These are phyloP conservation scores for Lycia hirtaria DNA, from an alignment of 2,888 invertebrate genomes.

Conservation along the genomic window DNA sequence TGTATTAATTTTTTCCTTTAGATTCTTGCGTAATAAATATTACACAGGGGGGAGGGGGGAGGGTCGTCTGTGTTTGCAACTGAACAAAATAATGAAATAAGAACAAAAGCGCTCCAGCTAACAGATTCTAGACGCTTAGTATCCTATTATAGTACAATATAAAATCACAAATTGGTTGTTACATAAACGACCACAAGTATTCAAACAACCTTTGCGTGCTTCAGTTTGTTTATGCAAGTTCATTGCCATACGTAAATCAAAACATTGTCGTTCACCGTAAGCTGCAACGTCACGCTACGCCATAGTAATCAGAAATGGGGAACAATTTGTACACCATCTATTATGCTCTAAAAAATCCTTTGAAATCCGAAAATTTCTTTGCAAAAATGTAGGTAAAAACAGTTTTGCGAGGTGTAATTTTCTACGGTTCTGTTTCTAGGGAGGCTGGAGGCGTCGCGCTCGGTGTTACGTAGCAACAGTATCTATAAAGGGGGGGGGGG, in stretches of 20 bases:
- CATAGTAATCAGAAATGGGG: constrained; percentile 17
- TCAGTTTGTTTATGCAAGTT: constrained; percentile 35
- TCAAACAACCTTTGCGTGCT: constrained; percentile 36
- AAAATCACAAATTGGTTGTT: neutral
- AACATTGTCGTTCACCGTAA: constrained; percentile 33
- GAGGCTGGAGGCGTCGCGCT: constrained; percentile 42
- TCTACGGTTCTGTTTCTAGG: constrained; percentile 55
- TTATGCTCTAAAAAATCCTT: constrained; percentile 3
- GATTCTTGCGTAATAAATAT: no score
- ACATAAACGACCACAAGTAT: constrained; percentile 1
- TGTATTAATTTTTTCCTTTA: no score
- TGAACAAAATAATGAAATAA: no score
- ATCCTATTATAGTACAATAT: neutral
- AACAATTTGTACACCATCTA: constrained; percentile 16
- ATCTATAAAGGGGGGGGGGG: constrained; percentile 40
- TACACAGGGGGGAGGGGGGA: no score
- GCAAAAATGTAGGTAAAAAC: constrained; percentile 17
- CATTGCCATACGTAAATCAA: constrained; percentile 37
- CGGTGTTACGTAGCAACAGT: constrained; percentile 70
- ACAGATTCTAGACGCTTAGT: neutral
- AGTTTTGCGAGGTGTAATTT: constrained; percentile 46
- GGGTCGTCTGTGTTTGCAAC: no score
- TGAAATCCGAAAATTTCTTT: constrained; percentile 16
- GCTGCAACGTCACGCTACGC: constrained; percentile 28
- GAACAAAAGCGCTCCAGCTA: no score